A percentile compares a stretch with the other conserved stretches of the same genome.
Evolutionary conservation across 2,888 invertebrate species (phyloP).

Genomic region (Epinotia bilunana): DNA sequence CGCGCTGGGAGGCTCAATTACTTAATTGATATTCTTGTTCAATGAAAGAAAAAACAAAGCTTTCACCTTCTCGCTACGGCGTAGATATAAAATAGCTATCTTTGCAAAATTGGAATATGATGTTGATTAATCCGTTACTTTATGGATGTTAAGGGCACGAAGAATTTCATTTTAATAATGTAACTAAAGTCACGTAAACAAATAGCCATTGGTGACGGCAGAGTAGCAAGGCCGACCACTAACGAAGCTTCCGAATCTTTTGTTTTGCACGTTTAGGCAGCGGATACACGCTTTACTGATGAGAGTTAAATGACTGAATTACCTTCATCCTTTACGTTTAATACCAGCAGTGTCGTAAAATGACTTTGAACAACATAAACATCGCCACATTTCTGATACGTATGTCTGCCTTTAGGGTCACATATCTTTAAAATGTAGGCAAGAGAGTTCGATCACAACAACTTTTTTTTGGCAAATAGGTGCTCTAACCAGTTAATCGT

Average conservation of each 20-base stretch:
- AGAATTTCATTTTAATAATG: conserved; percentile 49
- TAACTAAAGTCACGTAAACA: conserved; percentile 53
- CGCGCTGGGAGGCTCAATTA: conserved; percentile 34
- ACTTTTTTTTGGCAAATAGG: background rate
- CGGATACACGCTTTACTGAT: conserved; percentile 81
- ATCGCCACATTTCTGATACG: background rate
- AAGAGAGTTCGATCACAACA: background rate
- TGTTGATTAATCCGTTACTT: conserved; percentile 12
- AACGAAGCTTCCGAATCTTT: conserved; percentile 72
- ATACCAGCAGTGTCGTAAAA: conserved; percentile 10
- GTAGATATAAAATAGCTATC: conserved; percentile 22
- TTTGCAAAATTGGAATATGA: conserved; percentile 2
- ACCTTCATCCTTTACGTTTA: conserved; percentile 64
- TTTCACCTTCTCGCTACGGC: conserved; percentile 15
- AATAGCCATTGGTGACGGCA: conserved; percentile 63
- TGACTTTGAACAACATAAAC: conserved; percentile 16
- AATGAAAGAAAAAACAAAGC: conserved; percentile 24
- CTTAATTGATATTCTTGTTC: conserved; percentile 43
- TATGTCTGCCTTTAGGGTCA: conserved; percentile 6
- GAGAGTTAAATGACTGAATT: conserved; percentile 76
- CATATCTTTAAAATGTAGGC: background rate
- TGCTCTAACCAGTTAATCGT: background rate
- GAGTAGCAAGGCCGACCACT: conserved; percentile 64
- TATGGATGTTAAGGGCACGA: conserved; percentile 9
- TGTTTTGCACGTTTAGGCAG: conserved; percentile 68